Evolutionary conservation across 2,113 vertebrate genomes (phyloP).

Genomic region (Potamarius usumacintae): DNA sequence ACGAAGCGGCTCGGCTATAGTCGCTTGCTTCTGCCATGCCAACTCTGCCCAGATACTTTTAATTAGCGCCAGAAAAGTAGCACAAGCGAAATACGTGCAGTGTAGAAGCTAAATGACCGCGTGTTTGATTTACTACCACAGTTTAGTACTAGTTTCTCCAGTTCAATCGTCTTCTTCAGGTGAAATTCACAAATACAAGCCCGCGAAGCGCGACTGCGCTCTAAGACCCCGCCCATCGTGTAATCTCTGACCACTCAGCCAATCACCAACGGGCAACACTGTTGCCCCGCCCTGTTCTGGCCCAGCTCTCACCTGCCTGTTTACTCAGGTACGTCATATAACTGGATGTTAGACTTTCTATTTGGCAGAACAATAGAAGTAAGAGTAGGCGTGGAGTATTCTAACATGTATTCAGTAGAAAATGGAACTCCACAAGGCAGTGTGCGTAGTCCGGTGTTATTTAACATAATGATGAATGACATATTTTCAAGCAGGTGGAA

Average conservation of each 20-base stretch:
- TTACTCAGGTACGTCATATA: not conserved
- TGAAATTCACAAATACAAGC: not conserved
- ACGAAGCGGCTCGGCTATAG: slow-evolving; percentile 18
- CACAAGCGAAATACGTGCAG: not conserved
- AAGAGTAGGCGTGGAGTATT: no score
- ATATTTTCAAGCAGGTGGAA: no score
- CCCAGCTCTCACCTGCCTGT: not conserved
- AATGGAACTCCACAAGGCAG: no score
- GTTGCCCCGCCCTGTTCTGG: slow-evolving; percentile 1
- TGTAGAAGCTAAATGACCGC: not conserved
- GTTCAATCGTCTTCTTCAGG: not conserved
- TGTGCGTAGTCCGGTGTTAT: no score
- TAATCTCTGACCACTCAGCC: not conserved
- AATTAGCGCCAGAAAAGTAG: not conserved
- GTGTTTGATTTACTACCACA: not conserved
- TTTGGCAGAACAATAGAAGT: no score
- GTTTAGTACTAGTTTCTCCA: not conserved
- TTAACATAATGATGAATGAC: no score
- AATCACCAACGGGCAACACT: not conserved
- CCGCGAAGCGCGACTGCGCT: slow-evolving; percentile 16
- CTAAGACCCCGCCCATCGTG: slow-evolving; percentile 13
- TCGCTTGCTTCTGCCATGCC: slow-evolving; percentile 50
- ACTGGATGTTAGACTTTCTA: no score
- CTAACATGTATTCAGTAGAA: no score
- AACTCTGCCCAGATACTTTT: slow-evolving; percentile 14